A percentile compares a stretch with the other conserved stretches of the same genome.
These are phyloP conservation scores for Leptopilina boulardi DNA, from an alignment of 1,140 invertebrate species.

Conservation along the genomic window DNA sequence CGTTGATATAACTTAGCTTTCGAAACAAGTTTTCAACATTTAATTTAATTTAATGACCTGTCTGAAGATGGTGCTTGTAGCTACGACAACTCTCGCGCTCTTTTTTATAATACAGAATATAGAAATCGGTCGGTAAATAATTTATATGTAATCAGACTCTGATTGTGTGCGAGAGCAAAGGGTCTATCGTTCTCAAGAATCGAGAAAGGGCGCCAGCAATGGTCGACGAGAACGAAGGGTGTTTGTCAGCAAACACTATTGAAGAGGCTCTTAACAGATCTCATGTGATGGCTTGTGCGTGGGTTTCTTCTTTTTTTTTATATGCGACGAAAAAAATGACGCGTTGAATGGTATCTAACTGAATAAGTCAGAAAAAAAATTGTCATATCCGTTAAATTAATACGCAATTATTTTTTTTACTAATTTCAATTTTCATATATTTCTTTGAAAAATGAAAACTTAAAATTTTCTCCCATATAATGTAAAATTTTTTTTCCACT, in stretches of 20 bases:
- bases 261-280: slow-evolving; percentile 63
- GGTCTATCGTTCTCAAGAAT: slow-evolving; percentile 53
- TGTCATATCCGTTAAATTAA: slow-evolving; percentile 1
- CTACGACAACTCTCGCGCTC: slow-evolving; percentile 39
- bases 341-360: not conserved
- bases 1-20: slow-evolving; percentile 29
- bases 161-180: slow-evolving; percentile 61
- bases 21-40: slow-evolving; percentile 56
- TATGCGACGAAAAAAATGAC: slow-evolving; percentile 39
- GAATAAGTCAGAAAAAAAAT: not conserved
- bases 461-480: too few relatives aligned
- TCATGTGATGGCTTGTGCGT: slow-evolving; percentile 41
- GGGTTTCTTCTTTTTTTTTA: slow-evolving; percentile 37
- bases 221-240: slow-evolving; percentile 63
- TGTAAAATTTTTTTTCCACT: not conserved
- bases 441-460: not conserved
- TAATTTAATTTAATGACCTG: slow-evolving; percentile 70
- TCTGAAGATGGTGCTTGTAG: slow-evolving; percentile 45
- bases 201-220: slow-evolving; percentile 62
- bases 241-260: slow-evolving; percentile 70
- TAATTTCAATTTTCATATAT: not conserved
- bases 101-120: slow-evolving; percentile 17
- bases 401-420: not conserved
- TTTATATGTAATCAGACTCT: slow-evolving; percentile 73
- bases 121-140: slow-evolving; percentile 70